Conservation (phyloP, 2,797 vertebrate genomes). For the Rhabdomys pumilio region DNA sequence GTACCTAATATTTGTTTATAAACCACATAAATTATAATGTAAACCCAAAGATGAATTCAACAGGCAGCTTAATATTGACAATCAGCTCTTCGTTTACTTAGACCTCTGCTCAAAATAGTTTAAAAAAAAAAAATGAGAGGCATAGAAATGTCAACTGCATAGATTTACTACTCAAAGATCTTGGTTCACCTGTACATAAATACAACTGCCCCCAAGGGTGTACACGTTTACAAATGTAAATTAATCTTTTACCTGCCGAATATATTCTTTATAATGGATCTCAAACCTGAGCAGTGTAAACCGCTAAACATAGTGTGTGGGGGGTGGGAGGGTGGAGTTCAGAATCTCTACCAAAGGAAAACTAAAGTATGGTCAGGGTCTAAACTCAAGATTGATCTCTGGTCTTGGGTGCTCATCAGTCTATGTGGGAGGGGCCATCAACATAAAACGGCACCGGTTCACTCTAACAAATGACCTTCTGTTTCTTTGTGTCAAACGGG, state of each 20-base stretch:
- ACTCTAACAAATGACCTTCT: slow-evolving; percentile 6
- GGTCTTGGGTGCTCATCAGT: background rate
- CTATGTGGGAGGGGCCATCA: background rate
- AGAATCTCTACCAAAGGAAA: slow-evolving; percentile 56
- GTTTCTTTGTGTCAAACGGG: slow-evolving; percentile 26
- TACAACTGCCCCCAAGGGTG: slow-evolving; percentile 65
- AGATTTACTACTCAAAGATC: slow-evolving; percentile 71
- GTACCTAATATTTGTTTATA: slow-evolving; percentile 71
- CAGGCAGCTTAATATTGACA: slow-evolving; percentile 72
- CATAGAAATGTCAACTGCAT: slow-evolving; percentile 75
- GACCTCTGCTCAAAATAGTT: slow-evolving; percentile 8
- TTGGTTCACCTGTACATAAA: slow-evolving; percentile 69
- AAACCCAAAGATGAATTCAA: slow-evolving; percentile 66
- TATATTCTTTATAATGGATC: slow-evolving; percentile 60
- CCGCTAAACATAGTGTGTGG: background rate
- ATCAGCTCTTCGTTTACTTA: slow-evolving; percentile 27
- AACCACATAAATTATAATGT: slow-evolving; percentile 72
- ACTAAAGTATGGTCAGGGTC: background rate
- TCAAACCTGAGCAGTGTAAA: slow-evolving; percentile 66
- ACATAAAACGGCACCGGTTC: slow-evolving; percentile 15
- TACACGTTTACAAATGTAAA: slow-evolving; percentile 64
- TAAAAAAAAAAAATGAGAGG: background rate
- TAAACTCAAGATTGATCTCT: slow-evolving; percentile 55
- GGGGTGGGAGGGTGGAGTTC: background rate
- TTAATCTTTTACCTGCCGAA: slow-evolving; percentile 69